Conservation (phyloP, 1,140 invertebrate species). For the Drosophila parabipectinata region DNA sequence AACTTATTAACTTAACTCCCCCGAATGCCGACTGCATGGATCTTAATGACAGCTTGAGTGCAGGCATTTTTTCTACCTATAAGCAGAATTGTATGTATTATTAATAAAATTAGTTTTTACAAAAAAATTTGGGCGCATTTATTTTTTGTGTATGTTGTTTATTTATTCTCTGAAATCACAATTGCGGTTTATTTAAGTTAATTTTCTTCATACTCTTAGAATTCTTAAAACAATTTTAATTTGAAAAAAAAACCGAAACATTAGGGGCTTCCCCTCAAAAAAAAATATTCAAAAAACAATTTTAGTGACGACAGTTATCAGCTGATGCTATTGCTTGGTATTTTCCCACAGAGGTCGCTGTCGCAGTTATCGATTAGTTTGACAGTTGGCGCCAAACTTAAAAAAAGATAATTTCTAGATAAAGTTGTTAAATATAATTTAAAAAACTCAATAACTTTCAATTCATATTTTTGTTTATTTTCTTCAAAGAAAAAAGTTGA, state of each 20-base stretch:
- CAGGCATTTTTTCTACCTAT: conserved; percentile 41
- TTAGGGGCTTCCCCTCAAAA: background rate
- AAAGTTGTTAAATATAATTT: no score
- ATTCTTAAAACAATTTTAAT: background rate
- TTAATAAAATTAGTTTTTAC: conserved; percentile 43
- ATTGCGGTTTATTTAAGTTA: no score
- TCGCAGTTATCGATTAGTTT: background rate
- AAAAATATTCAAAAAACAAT: background rate
- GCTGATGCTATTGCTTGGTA: background rate
- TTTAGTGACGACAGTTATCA: background rate
- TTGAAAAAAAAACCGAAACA: background rate
- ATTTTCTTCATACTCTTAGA: no score
- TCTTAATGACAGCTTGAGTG: conserved; percentile 45
- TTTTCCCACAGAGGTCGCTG: background rate
- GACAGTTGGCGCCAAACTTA: background rate
- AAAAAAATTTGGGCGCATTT: background rate
- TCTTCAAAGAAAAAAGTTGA: no score
- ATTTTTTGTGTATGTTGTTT: background rate
- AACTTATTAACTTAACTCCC: conserved; percentile 52
- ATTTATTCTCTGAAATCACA: background rate
- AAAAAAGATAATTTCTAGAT: background rate
- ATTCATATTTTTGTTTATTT: no score
- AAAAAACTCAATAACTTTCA: no score
- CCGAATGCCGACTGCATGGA: conserved; percentile 18
- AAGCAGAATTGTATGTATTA: conserved; percentile 45